Evolutionary conservation across 2,888 invertebrate species (phyloP), one percentile per base, ranked within the genome.

Genomic region (Drosophila gaucha): DNA sequence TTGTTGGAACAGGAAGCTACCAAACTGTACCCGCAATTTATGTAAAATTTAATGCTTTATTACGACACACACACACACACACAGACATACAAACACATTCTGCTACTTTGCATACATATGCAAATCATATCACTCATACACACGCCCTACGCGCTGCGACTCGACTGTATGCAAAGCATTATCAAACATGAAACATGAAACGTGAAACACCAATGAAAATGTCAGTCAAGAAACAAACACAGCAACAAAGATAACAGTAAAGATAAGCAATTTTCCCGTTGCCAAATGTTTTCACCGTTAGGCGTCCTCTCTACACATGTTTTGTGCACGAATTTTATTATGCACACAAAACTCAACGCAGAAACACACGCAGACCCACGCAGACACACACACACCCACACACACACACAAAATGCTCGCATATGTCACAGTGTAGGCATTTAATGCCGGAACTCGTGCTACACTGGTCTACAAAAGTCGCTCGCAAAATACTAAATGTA

Each of bases 121-220:
- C 88, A 83, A 83, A 87, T 87, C 88, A 80, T 71, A 87, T 87
- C 79, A 82, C 60, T 85, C 86, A 85, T 63, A 87, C 66, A 82
- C 70, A 74, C n/a, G n/a, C n/a, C 68, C 75, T 51, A 65, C 78
- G 63, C 66, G 54, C 59, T 16, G 35, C 16, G 41, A 57, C n/a
- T 26, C 43, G 43, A 30, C 35, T 47, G 18, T 24, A 62, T 62
- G 49, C 62, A 46, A 31, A 65, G 65, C 78, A 82, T 85, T 87
- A 85, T 80, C 82, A 80, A 85, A 83, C 85, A 87, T 78, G 76
- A 78, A 85, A 83, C 78, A 85, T 85, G 88, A 87, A 85, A 83
- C 82, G 73, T 87, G 88, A 83, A 83, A 82, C 74, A 83, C 78
- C 82, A 83, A 86, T 85, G 88, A 82, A 78, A 83, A 87, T 85